A percentile compares a stretch with the other conserved stretches of the same genome.
Conservation (phyloP, 2,113 vertebrate species). For the Oreotrochilus melanogaster region DNA sequence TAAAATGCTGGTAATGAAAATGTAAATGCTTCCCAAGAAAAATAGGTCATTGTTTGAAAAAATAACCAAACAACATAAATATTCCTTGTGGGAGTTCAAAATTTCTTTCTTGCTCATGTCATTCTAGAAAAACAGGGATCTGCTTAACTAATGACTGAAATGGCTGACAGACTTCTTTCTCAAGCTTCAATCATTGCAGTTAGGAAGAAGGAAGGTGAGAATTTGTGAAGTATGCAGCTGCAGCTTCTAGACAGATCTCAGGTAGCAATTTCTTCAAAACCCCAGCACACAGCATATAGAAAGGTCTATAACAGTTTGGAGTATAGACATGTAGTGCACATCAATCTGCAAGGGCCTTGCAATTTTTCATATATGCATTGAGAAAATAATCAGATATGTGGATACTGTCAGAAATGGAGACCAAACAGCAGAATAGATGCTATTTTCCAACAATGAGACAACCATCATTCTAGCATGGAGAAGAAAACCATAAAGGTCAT, state of each 20-base stretch:
- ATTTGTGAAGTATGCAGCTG: not conserved
- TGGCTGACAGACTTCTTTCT: not conserved
- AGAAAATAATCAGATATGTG: not conserved
- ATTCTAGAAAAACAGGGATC: not conserved
- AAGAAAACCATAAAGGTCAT: not conserved
- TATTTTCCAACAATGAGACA: not conserved
- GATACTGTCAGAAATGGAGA: not conserved
- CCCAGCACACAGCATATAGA: not conserved
- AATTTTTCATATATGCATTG: not conserved
- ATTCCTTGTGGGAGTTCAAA: not conserved
- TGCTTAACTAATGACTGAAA: not conserved
- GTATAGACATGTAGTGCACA: not conserved
- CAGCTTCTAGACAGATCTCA: not conserved
- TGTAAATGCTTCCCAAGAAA: not conserved
- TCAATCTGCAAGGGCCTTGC: not conserved
- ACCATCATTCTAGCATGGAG: not conserved
- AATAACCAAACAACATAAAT: not conserved
- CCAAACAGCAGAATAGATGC: not conserved
- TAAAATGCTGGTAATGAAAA: not conserved
- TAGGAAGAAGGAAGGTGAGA: not conserved
- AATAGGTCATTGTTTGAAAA: not conserved
- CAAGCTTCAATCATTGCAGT: not conserved
- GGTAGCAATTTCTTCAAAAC: not conserved
- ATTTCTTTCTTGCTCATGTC: not conserved
- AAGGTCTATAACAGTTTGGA: not conserved